Conservation (phyloP, 2,797 vertebrate species). For the Liparis tanakae region DNA sequence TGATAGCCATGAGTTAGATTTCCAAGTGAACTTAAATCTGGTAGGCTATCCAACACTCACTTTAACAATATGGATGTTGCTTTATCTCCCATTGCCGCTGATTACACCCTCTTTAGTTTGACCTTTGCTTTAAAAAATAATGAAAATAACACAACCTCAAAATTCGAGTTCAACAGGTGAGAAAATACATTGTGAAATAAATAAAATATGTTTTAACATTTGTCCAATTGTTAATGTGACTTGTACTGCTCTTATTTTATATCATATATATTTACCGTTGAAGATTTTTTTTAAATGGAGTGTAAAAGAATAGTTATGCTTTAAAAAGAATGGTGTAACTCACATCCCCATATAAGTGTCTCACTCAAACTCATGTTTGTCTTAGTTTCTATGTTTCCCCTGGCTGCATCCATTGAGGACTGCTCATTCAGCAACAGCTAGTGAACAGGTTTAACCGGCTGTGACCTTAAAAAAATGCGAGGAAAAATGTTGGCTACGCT, state of each 20-base stretch:
- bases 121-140: background rate
- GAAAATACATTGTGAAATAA: background rate
- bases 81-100: background rate
- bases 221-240: background rate
- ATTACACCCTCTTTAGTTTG: background rate
- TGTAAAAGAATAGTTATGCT: background rate
- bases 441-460: conserved; percentile 81
- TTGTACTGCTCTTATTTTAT: background rate
- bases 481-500: background rate
- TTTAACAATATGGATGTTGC: background rate
- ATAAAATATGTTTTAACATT: background rate
- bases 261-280: background rate
- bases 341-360: background rate
- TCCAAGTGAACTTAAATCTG: background rate
- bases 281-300: background rate
- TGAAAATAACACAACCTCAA: background rate
- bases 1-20: background rate
- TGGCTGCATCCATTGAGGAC: conserved; percentile 37
- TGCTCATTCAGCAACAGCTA: conserved; percentile 45
- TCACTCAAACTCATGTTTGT: background rate
- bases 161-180: background rate
- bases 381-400: background rate
- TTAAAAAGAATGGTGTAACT: background rate
- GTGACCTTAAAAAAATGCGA: conserved; percentile 10
- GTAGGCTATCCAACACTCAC: background rate